Conservation (phyloP, 2,888 invertebrate species). For the Linnaemya tessellans region DNA sequence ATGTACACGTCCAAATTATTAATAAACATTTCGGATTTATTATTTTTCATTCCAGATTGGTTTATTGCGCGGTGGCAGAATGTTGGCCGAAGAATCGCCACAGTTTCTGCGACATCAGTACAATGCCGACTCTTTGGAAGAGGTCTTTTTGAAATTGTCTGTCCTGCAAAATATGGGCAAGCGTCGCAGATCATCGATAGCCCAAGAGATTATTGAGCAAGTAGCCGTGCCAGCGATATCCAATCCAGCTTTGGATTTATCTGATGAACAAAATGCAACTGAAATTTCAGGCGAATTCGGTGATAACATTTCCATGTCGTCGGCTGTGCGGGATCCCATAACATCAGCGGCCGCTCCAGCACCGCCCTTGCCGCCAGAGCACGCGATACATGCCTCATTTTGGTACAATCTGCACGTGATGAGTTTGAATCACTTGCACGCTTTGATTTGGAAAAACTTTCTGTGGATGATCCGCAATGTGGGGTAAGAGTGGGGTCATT, state of each 20-base stretch:
- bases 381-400: conserved; percentile 85
- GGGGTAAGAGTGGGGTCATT: conserved; percentile 85
- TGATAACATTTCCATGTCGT: conserved; percentile 91
- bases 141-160: conserved; percentile 91
- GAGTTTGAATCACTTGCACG: conserved; percentile 89
- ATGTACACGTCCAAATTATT: neutral
- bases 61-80: conserved; percentile 91
- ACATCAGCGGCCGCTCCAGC: conserved; percentile 84
- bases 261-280: conserved; percentile 86
- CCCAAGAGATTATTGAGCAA: conserved; percentile 89
- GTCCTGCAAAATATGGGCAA: conserved; percentile 92
- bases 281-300: conserved; percentile 95
- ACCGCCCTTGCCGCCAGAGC: conserved; percentile 89
- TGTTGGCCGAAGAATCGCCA: conserved; percentile 93
- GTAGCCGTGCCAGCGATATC: conserved; percentile 87
- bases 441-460: conserved; percentile 94
- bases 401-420: conserved; percentile 87
- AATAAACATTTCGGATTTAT: neutral
- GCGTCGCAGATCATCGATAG: conserved; percentile 90
- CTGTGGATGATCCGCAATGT: conserved; percentile 93
- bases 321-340: conserved; percentile 87
- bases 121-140: conserved; percentile 89
- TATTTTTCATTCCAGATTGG: conserved; percentile 86
- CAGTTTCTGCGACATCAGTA: conserved; percentile 88
- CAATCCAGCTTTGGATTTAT: conserved; percentile 87